phyloP scores from a whole-genome alignment of 2,888 invertebrate genomes.

The Nephrotoma guestfalica region DNA sequence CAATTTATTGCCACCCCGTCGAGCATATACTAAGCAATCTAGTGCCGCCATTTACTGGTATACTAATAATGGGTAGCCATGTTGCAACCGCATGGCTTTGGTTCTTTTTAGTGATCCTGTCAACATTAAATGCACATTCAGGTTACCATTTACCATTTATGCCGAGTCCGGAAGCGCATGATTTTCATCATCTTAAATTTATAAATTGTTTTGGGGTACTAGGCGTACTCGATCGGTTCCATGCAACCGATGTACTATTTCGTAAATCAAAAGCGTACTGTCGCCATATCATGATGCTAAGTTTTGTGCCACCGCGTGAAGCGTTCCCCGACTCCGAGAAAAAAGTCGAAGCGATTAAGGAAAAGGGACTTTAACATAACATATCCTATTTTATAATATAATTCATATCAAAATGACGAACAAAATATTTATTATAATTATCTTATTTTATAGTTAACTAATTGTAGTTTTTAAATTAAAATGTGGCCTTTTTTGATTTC shows the following conservation, averaged over 20 bases:
- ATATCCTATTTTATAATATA: not conserved
- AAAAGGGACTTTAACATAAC: not conserved
- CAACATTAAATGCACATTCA: slow-evolving; percentile 67
- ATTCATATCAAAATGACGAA: not conserved
- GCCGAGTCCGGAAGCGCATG: slow-evolving; percentile 74
- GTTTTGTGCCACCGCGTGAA: slow-evolving; percentile 48
- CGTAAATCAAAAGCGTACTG: slow-evolving; percentile 53
- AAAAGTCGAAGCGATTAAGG: slow-evolving; percentile 8
- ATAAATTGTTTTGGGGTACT: slow-evolving; percentile 73
- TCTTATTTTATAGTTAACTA: not conserved
- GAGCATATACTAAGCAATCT: slow-evolving; percentile 65
- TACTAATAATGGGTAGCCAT: slow-evolving; percentile 57
- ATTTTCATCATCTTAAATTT: slow-evolving; percentile 78
- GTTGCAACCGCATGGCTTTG: slow-evolving; percentile 65
- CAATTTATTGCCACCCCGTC: slow-evolving; percentile 66
- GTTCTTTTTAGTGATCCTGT: slow-evolving; percentile 61
- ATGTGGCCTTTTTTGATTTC: not conserved
- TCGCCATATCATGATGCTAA: slow-evolving; percentile 57
- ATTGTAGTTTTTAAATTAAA: not conserved
- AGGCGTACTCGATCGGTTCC: slow-evolving; percentile 65
- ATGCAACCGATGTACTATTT: slow-evolving; percentile 68
- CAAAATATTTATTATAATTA: not conserved
- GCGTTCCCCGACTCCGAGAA: slow-evolving; percentile 46
- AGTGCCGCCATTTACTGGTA: slow-evolving; percentile 60
- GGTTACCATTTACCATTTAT: slow-evolving; percentile 78